Base-by-base conservation (phyloP, 2,888 invertebrate species). In the Phengaris alcon region DNA sequence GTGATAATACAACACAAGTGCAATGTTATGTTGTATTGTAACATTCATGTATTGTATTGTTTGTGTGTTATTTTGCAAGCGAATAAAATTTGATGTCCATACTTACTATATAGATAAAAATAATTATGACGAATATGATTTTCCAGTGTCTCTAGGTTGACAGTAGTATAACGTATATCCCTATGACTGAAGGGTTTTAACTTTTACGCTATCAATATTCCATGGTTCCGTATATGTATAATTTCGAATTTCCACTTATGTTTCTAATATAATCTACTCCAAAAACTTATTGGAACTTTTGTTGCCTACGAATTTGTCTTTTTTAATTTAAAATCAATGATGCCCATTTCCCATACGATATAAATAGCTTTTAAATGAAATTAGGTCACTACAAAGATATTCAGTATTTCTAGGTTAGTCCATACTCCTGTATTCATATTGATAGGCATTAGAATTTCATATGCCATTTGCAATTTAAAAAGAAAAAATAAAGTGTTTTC, bases 341-440 rank as follows among this genome's bases (percentile, higher is more conserved):
- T 69, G 7, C n/a, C 48, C 70, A 70, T 70, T 69, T 3, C n/a
- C 48, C 70, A 70, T 70, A 15, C 52, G 72, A 72, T 54, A 35
- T 35, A 72, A 72, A 72, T 72, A 54, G 54, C 12, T 70, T 64
- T 54, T 72, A 72, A 72, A 72, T 72, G 72, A 54, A 72, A 72
- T 72, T 72, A 52, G 72, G 72, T 72, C 72, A 72, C 54, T 13
- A 72, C 72, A 52, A 72, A 72, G 1, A 35, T 52, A 72, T 72
- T 72, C 72, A 35, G 52, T 52, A 54, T 13, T 72, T 72, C 54
- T 72, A 72, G 54, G 72, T 12, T 35, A 72, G 22, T 70, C 54
- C 35, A 54, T 72, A 70, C 70, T 70, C 52, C 72, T 72, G 72
- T 72, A 72, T 72, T 13, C 35, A 72, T 54, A 72, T 72, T 72